A percentile compares a stretch with the other conserved stretches of the same genome.
Evolutionary conservation across 2,113 vertebrate species (phyloP).

Genomic region (Romanogobio albipinnatus): DNA sequence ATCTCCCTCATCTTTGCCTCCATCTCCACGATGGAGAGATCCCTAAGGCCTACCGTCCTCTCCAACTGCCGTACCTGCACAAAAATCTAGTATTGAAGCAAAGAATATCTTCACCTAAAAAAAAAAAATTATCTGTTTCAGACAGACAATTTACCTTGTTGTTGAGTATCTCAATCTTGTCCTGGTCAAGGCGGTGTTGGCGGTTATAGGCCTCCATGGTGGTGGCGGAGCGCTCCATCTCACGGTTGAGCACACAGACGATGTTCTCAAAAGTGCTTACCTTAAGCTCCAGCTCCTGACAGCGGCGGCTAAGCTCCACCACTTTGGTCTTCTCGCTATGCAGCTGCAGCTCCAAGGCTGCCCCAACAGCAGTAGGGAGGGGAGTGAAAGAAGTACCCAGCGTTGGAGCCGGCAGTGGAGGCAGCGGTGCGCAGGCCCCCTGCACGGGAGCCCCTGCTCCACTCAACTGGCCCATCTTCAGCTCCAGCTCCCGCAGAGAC

Average conservation of each 20-base stretch:
- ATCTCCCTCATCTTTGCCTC: conserved; percentile 87
- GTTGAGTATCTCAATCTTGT: conserved; percentile 90
- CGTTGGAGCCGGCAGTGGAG: conserved; percentile 55
- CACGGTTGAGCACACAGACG: conserved; percentile 92
- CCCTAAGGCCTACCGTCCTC: conserved; percentile 90
- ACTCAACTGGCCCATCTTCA: conserved; percentile 76
- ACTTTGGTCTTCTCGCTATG: conserved; percentile 79
- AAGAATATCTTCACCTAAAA: neutral
- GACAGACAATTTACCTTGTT: conserved; percentile 80
- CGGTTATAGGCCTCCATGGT: conserved; percentile 87
- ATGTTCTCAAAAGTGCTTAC: conserved; percentile 94
- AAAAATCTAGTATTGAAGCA: neutral
- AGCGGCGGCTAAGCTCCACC: conserved; percentile 78
- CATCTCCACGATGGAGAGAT: conserved; percentile 92
- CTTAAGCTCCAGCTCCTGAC: conserved; percentile 87
- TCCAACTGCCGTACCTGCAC: conserved; percentile 95
- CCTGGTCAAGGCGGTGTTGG: conserved; percentile 90
- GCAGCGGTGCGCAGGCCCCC: conserved; percentile 58
- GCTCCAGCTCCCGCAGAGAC: conserved; percentile 78
- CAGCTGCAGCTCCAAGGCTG: conserved; percentile 76
- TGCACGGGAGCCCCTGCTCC: conserved; percentile 63
- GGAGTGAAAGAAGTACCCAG: conserved; percentile 76
- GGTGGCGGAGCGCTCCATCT: conserved; percentile 88
- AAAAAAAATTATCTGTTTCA: neutral
- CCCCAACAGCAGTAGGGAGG: conserved; percentile 68